Conservation (phyloP, 2,113 vertebrate species). For the Megaceryle torquata region DNA sequence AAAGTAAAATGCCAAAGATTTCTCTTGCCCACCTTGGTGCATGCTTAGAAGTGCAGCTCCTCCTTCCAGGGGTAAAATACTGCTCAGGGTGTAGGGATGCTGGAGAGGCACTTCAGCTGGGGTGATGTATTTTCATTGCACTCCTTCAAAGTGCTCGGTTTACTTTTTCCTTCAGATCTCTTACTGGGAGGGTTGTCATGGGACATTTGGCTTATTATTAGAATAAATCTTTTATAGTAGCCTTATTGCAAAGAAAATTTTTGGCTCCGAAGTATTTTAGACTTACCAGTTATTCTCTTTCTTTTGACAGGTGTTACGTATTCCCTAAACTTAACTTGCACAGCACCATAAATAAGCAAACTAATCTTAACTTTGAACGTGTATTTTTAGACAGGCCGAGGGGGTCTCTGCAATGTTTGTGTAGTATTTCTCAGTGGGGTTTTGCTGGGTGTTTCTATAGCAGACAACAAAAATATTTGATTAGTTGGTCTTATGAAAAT, state of each 20-base stretch:
- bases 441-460: not conserved
- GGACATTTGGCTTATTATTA: conserved; percentile 33
- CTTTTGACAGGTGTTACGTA: not conserved
- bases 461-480: conserved; percentile 9
- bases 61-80: not conserved
- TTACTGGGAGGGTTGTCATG: not conserved
- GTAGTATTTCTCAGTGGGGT: not conserved
- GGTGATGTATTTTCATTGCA: not conserved
- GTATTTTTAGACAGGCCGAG: not conserved
- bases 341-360: not conserved
- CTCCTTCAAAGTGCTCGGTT: not conserved
- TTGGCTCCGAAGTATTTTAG: not conserved
- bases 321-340: not conserved
- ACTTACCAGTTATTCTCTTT: not conserved
- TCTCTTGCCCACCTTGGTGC: not conserved
- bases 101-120: not conserved
- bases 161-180: not conserved
- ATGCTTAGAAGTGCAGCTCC: not conserved
- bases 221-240: conserved; percentile 38
- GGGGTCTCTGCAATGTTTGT: not conserved
- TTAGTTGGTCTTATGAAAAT: conserved; percentile 12
- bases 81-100: not conserved
- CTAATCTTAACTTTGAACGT: not conserved
- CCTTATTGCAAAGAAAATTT: conserved; percentile 29
- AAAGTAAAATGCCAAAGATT: conserved; percentile 18